phyloP scores from a whole-genome alignment of 37 sponge, comb jelly and placozoan genomes.

The Ephydatia muelleri region DNA sequence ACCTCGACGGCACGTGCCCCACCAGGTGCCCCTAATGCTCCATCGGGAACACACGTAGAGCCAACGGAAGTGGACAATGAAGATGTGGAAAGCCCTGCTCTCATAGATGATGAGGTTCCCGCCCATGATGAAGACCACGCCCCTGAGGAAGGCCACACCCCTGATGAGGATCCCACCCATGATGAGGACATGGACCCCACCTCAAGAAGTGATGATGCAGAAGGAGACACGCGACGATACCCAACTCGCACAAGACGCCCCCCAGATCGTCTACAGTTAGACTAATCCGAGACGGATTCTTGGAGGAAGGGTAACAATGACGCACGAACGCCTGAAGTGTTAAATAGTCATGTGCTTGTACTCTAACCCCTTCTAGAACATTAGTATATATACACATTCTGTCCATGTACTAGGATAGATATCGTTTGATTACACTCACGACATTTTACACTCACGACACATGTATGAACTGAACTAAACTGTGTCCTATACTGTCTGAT shows the following conservation, averaged over 20 bases:
- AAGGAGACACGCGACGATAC: neutral
- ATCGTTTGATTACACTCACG: no score
- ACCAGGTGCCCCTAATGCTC: neutral
- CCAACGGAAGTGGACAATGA: neutral
- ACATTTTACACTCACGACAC: no score
- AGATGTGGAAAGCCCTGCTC: slow-evolving; percentile 1
- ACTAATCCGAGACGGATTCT: slow-evolving; percentile 1
- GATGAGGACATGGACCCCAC: neutral
- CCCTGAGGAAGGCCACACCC: neutral
- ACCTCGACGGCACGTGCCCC: neutral
- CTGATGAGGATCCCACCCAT: neutral
- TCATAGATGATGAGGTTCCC: neutral
- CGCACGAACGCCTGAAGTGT: slow-evolving; percentile 1
- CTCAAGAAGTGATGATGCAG: slow-evolving; percentile 1
- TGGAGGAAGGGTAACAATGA: neutral
- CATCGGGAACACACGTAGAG: slow-evolving; percentile 1
- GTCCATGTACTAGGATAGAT: slow-evolving; percentile 7
- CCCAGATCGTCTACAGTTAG: slow-evolving; percentile 1
- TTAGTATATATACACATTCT: slow-evolving; percentile 2
- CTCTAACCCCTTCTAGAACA: slow-evolving; percentile 4
- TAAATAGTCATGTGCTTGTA: slow-evolving; percentile 13
- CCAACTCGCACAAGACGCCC: slow-evolving; percentile 1
- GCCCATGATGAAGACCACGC: neutral
- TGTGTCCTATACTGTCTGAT: no score
- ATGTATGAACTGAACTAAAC: no score